Base-by-base conservation (phyloP, 2,888 invertebrate genomes). In the Aphidoletes aphidimyza region DNA sequence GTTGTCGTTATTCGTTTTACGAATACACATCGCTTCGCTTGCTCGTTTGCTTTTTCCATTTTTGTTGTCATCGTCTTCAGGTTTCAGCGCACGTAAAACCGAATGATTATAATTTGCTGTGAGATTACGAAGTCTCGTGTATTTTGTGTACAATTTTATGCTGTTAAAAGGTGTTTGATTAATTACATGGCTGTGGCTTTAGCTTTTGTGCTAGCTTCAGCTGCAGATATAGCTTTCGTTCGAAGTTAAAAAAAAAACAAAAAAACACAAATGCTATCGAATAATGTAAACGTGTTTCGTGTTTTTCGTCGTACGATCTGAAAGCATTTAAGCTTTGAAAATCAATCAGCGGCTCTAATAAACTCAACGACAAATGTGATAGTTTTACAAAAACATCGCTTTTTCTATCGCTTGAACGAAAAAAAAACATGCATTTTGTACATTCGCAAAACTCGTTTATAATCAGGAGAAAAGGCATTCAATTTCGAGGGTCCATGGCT, bases 91-190 rank as follows among this genome's bases (percentile, higher is more conserved):
- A 69, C 69, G 69, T 69, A 69, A 3, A 69, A 69, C 69, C 30
- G 30, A 69, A 69, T 69, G 69, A 69, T 69, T 69, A 69, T 69
- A 69, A 69, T 69, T 69, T 69, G 69, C 69, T 69, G 69, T 11
- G 69, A 69, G 69, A 69, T 69, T 69, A 69, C 69, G 69, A 69
- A 0, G 69, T 69, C 69, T 69, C 69, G 30, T 69, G 14, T 69
- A 69, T 69, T 69, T 69, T 69, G 69, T 69, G 69, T 69, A 69
- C 69, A 69, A 69, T 69, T 69, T 69, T 69, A 69, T 69, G 30
- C 69, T 69, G 69, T 69, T 69, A 69, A 69, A 69, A 69, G 69
- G 69, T 69, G 69, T 69, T 69, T 69, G 69, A 69, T 69, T 69
- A 69, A 69, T 69, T 69, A 69, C 69, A 69, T 30, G 69, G 69